A percentile compares a stretch with the other conserved stretches of the same genome.
Evolutionary conservation across 92 coral and sea anemone genomes (phyloP).

Genomic region (Virgularia gustaviana): DNA sequence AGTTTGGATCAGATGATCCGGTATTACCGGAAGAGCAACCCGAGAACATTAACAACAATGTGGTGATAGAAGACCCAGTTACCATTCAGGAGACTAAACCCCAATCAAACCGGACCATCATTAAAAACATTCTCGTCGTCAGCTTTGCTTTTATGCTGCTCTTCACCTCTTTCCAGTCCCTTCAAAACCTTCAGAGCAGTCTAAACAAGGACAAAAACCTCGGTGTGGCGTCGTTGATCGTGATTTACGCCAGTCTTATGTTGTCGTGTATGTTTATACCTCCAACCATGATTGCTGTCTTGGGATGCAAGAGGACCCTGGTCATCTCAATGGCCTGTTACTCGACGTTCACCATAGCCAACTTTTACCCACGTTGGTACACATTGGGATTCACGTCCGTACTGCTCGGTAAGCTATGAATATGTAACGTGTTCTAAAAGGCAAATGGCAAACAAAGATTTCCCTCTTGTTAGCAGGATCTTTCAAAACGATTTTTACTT

Average conservation of each 20-base stretch:
- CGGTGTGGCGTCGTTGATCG: slow-evolving; percentile 74
- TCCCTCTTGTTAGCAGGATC: too few relatives aligned
- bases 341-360: slow-evolving; percentile 78
- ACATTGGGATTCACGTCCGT: slow-evolving; percentile 81
- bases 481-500: too few relatives aligned
- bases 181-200: slow-evolving; percentile 89
- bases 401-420: slow-evolving; percentile 68
- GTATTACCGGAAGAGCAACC: too few relatives aligned
- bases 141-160: slow-evolving; percentile 81
- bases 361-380: slow-evolving; percentile 74
- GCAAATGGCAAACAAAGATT: too few relatives aligned
- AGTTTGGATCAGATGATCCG: too few relatives aligned
- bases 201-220: slow-evolving; percentile 73
- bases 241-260: slow-evolving; percentile 75
- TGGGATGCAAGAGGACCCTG: slow-evolving; percentile 92
- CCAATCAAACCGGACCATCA: slow-evolving; percentile 51
- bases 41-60: too few relatives aligned
- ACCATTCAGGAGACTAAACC: too few relatives aligned
- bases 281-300: slow-evolving; percentile 86
- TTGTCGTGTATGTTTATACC: slow-evolving; percentile 92
- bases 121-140: slow-evolving; percentile 70
- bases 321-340: slow-evolving; percentile 80
- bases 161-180: slow-evolving; percentile 83
- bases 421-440: too few relatives aligned
- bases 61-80: too few relatives aligned